Evolutionary conservation across 2,113 vertebrate species (phyloP).

Genomic region (Formicarius rufipectus): DNA sequence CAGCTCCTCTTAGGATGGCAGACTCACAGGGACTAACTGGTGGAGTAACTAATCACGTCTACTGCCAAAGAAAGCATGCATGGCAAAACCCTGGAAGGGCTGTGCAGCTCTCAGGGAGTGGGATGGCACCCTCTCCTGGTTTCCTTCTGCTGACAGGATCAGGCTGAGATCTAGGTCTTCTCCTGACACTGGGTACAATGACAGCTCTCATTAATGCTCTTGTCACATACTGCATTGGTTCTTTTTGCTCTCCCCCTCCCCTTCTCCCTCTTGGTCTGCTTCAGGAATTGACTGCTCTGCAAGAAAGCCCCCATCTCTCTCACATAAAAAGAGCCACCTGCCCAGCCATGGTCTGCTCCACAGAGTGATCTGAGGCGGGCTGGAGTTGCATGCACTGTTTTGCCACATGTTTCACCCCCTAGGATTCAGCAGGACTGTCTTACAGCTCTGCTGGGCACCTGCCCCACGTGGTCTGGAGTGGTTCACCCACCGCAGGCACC

Average conservation of each 20-base stretch:
- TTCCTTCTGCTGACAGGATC: neutral
- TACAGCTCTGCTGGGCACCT: neutral
- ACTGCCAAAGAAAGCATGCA: neutral
- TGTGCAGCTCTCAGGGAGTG: neutral
- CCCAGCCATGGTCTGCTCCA: neutral
- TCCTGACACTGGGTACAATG: neutral
- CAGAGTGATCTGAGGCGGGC: neutral
- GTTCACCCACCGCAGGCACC: neutral
- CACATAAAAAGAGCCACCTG: fast-evolving
- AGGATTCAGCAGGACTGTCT: fast-evolving
- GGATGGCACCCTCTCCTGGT: neutral
- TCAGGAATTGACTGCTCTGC: neutral
- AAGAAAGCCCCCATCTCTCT: neutral
- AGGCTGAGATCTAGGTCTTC: neutral
- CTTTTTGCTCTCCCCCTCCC: neutral
- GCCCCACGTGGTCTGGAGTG: fast-evolving
- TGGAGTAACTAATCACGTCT: neutral
- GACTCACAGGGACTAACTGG: neutral
- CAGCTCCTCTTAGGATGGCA: neutral
- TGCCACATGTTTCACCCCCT: neutral
- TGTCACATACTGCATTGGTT: neutral
- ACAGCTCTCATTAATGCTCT: conserved; percentile 1
- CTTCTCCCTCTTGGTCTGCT: neutral
- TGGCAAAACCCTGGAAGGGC: fast-evolving
- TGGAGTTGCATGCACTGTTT: fast-evolving